A percentile compares a stretch with the other conserved stretches of the same genome.
Evolutionary conservation across 2,888 invertebrate genomes (phyloP).

Genomic region (Vandiemenella viatica): DNA sequence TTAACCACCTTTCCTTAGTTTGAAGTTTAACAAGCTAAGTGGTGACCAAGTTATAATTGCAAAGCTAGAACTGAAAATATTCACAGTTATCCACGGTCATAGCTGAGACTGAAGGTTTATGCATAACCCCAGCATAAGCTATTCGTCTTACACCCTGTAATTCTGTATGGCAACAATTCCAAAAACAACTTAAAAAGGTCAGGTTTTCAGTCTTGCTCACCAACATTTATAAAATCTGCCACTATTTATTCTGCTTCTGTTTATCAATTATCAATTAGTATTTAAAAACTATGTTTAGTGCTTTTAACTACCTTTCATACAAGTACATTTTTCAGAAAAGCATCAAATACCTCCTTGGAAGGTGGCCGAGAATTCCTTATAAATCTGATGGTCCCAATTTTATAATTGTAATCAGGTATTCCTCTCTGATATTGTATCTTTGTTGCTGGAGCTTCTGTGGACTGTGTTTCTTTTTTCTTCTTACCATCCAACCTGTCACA

Average conservation of each 20-base stretch:
- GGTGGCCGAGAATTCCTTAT: slow-evolving; percentile 51
- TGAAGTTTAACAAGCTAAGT: too few species aligned
- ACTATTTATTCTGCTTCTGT: too few species aligned
- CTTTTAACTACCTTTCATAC: background rate
- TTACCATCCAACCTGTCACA: slow-evolving; percentile 64
- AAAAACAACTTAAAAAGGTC: background rate
- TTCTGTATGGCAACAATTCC: too few species aligned
- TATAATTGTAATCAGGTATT: slow-evolving; percentile 85
- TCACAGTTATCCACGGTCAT: too few species aligned
- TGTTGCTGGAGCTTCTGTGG: slow-evolving; percentile 14
- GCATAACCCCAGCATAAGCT: too few species aligned
- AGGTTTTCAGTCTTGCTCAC: background rate
- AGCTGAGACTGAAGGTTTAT: too few species aligned
- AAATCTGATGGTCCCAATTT: slow-evolving; percentile 69
- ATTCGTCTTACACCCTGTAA: too few species aligned
- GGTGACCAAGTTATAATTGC: too few species aligned
- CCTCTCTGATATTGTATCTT: slow-evolving; percentile 56
- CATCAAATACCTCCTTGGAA: slow-evolving; percentile 32
- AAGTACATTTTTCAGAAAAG: background rate
- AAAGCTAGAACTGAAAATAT: too few species aligned
- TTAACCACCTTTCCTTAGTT: too few species aligned
- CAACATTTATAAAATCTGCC: background rate
- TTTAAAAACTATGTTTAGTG: background rate
- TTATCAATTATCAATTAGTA: too few species aligned
- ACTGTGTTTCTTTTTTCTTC: slow-evolving; percentile 35